Conservation (phyloP, 2,888 invertebrate species). For the Trachelus iudaicus region DNA sequence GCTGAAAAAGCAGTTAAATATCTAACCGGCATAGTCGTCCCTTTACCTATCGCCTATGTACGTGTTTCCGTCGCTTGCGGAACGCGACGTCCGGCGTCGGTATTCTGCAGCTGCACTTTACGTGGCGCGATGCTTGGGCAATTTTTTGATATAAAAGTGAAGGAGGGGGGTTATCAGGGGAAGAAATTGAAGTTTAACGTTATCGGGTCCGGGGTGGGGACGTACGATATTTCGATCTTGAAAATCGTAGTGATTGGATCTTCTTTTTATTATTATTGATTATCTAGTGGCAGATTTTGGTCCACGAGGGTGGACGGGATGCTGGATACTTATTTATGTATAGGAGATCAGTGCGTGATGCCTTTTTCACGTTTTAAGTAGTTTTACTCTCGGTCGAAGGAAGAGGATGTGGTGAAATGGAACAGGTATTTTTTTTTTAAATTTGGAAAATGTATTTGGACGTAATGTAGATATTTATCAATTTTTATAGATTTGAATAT, state of each 20-base stretch:
- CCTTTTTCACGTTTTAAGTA: neutral
- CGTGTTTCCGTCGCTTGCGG: neutral
- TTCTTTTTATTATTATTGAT: too few relatives aligned
- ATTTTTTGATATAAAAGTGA: too few relatives aligned
- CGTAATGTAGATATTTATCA: neutral
- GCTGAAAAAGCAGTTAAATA: constrained; percentile 40
- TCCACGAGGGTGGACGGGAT: neutral
- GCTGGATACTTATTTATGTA: neutral
- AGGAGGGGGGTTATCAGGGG: too few relatives aligned
- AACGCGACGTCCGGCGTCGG: neutral
- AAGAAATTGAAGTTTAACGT: neutral
- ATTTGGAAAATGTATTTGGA: neutral
- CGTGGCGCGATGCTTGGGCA: neutral
- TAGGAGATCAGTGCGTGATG: neutral
- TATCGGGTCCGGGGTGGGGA: too few relatives aligned
- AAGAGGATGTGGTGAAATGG: neutral
- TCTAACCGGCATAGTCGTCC: constrained; percentile 1
- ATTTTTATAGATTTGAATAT: neutral
- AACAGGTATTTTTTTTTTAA: neutral
- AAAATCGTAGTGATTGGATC: too few relatives aligned
- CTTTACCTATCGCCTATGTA: neutral
- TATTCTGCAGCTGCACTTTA: neutral
- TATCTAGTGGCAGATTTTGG: too few relatives aligned
- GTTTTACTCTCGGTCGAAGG: neutral
- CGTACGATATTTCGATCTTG: too few relatives aligned